These are phyloP conservation scores for Cichlasoma orientale DNA, from an alignment of 2,797 vertebrate species.

Conservation along the genomic window DNA sequence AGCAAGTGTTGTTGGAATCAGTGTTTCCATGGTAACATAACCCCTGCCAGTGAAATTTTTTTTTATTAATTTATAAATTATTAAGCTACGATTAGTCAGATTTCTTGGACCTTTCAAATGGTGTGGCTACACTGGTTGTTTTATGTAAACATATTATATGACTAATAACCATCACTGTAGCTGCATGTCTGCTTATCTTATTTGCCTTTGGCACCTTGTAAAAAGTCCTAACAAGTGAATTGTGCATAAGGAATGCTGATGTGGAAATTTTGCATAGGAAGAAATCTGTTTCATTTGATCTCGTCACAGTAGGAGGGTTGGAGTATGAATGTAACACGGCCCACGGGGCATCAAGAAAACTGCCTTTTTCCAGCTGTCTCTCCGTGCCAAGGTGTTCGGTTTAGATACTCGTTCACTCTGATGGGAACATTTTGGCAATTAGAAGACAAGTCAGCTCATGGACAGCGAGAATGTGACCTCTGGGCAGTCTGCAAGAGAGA, in stretches of 20 bases:
- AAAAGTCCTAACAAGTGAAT: constrained; percentile 20
- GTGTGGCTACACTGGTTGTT: not conserved
- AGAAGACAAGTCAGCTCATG: constrained; percentile 20
- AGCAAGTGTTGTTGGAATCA: constrained; percentile 13
- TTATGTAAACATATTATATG: not conserved
- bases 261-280: constrained; percentile 2
- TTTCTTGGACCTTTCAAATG: not conserved
- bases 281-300: constrained; percentile 41
- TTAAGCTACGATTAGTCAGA: not conserved
- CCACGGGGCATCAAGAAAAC: constrained; percentile 32
- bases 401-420: constrained; percentile 40
- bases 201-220: constrained; percentile 3
- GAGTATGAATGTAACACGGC: constrained; percentile 34
- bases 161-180: not conserved
- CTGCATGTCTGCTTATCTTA: not conserved
- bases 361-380: constrained; percentile 21
- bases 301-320: constrained; percentile 1
- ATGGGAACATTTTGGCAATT: constrained; percentile 35
- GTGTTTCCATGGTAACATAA: constrained; percentile 37
- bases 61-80: constrained; percentile 9
- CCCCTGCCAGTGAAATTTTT: not conserved
- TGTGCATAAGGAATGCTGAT: constrained; percentile 6
- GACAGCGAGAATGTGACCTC: constrained; percentile 17
- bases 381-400: constrained; percentile 49
- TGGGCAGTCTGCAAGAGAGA: constrained; percentile 6